Percentiles rank a stretch among this genome's conserved stretches.
Conservation (phyloP, 1,140 invertebrate genomes). For the Drosophila busckii region DNA sequence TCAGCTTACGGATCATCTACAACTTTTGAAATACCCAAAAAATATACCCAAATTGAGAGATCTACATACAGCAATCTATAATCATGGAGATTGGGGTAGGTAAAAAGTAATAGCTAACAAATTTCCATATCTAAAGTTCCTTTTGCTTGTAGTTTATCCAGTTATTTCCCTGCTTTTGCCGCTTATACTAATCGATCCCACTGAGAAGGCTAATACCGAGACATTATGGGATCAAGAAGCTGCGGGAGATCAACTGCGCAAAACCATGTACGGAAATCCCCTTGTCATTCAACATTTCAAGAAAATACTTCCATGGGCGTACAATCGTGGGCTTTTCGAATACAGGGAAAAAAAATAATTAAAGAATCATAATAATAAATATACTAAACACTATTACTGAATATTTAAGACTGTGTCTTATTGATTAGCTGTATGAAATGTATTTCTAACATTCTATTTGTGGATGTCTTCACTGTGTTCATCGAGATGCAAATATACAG, state of each 20-base stretch:
- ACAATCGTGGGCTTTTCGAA: slow-evolving; percentile 54
- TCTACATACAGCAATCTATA: slow-evolving; percentile 39
- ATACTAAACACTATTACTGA: not conserved
- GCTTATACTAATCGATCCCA: slow-evolving; percentile 38
- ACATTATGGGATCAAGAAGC: slow-evolving; percentile 33
- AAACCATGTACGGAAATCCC: slow-evolving; percentile 32
- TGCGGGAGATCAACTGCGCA: slow-evolving; percentile 39
- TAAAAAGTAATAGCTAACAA: not conserved
- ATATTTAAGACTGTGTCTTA: not conserved
- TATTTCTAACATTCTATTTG: not conserved
- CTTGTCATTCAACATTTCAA: slow-evolving; percentile 33
- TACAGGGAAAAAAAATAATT: not conserved
- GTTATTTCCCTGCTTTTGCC: slow-evolving; percentile 43
- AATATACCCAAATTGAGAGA: slow-evolving; percentile 33
- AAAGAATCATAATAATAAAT: slow-evolving; percentile 2
- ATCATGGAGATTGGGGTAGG: slow-evolving; percentile 58
- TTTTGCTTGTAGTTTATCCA: slow-evolving; percentile 28
- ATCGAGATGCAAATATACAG: too few relatives aligned
- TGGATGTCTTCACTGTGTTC: too few relatives aligned
- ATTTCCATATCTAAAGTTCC: not conserved
- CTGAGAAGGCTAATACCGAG: slow-evolving; percentile 54
- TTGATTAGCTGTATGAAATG: not conserved
- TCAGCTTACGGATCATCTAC: slow-evolving; percentile 46
- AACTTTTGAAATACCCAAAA: slow-evolving; percentile 46
- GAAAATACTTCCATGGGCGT: slow-evolving; percentile 56